These are phyloP conservation scores for Mimachlamys varia DNA, from an alignment of 2,888 invertebrate genomes.

Conservation along the genomic window DNA sequence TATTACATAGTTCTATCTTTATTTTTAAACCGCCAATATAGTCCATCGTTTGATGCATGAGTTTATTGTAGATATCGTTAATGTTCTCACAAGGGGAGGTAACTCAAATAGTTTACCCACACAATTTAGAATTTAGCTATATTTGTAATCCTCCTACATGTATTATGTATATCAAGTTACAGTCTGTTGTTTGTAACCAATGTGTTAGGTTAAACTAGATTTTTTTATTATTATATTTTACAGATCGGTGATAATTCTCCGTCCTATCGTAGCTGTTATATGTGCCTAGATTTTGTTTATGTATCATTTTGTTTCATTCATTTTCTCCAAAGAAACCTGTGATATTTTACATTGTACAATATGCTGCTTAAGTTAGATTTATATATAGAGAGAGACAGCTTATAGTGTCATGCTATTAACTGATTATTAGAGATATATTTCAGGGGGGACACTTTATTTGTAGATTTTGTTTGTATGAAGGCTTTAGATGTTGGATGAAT, in stretches of 20 bases:
- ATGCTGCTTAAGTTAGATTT: background rate
- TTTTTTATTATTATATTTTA: no score
- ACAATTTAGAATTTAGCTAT: background rate
- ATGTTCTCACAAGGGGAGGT: background rate
- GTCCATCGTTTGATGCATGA: background rate
- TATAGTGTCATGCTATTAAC: background rate
- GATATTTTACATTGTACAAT: conserved; percentile 24
- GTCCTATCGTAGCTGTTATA: background rate
- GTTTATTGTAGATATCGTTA: background rate
- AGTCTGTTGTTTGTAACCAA: background rate
- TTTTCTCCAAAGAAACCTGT: conserved; percentile 22
- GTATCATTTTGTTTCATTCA: background rate
- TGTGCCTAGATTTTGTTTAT: background rate
- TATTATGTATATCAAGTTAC: background rate
- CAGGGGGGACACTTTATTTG: background rate
- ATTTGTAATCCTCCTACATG: background rate
- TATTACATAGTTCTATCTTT: conserved; percentile 2
- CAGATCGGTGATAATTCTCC: background rate
- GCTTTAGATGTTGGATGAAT: background rate
- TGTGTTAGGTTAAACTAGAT: background rate
- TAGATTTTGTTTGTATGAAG: background rate
- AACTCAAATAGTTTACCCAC: background rate
- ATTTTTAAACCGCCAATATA: background rate
- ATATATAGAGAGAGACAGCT: background rate
- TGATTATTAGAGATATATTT: background rate